These are phyloP conservation scores for Pogonus chalceus DNA, from an alignment of 1,140 invertebrate genomes.

Conservation along the genomic window DNA sequence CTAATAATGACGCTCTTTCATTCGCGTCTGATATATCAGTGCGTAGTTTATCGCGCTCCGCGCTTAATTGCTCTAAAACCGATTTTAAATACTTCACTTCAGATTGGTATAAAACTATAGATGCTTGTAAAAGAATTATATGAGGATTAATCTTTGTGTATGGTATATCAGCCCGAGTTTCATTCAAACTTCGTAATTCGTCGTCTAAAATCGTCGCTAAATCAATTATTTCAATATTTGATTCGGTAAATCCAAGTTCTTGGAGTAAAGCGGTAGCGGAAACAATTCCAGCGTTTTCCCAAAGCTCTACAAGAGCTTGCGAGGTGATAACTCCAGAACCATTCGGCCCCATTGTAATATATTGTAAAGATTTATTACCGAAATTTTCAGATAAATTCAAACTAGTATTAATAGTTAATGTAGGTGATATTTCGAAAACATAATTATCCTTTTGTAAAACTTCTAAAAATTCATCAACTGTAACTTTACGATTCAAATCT, in stretches of 20 bases:
- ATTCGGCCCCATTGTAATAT: constrained; percentile 30
- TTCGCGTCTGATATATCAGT: constrained; percentile 71
- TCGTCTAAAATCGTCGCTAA: constrained; percentile 65
- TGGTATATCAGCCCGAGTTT: constrained; percentile 30
- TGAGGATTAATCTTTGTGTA: constrained; percentile 33
- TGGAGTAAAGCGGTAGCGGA: constrained; percentile 51
- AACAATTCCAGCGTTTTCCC: constrained; percentile 58
- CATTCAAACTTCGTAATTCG: constrained; percentile 48
- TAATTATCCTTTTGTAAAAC: constrained; percentile 45
- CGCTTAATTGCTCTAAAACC: constrained; percentile 52
- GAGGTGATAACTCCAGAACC: constrained; percentile 30
- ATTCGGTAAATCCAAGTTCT: constrained; percentile 56
- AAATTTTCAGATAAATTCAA: constrained; percentile 22
- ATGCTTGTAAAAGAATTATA: constrained; percentile 42
- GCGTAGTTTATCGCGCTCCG: constrained; percentile 66
- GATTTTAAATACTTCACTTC: constrained; percentile 47
- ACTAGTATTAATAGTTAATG: constrained; percentile 20
- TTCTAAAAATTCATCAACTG: constrained; percentile 55
- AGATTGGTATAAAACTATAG: constrained; percentile 46
- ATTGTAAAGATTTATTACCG: constrained; percentile 26
- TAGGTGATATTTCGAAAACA: constrained; percentile 31
- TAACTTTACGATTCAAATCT: constrained; percentile 54
- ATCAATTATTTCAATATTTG: constrained; percentile 49
- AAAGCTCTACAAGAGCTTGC: constrained; percentile 54
- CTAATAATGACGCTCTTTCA: constrained; percentile 62